Evolutionary conservation across 2,113 vertebrate genomes (phyloP), one percentile per base, ranked within the genome.

Genomic region (Nicator chloris): DNA sequence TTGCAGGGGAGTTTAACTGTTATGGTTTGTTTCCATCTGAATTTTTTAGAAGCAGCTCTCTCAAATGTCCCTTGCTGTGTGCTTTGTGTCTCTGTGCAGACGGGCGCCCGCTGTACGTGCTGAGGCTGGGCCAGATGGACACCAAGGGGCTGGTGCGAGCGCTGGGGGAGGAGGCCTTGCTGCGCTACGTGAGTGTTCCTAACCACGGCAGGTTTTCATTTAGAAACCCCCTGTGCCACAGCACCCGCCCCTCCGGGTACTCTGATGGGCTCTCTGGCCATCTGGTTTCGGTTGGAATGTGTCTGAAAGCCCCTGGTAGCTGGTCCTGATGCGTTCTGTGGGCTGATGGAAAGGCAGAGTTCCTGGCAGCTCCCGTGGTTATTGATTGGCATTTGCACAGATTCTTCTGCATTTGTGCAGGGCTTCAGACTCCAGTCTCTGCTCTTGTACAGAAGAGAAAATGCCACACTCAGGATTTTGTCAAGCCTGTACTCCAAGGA

Each of bases 71-170:
- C 0, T 26, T 51, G 53, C 69, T 93, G 68, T 66, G 14, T 70
- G 64, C 22, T 61, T 45, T 42, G 60, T 91, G 88, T 86, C 27
- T 1, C 56, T 90, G 81, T 91, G 82, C 94, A 99, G 99, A 99
- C 11, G 99, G 99, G 7, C 98, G 99, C 77, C 99, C 99, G 0
- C 97, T 99, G 31, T 99, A 99, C 18, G 98, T 99, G 93, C 98
- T 99, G 95, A 97, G 99, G 72, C 93, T 99, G 92, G 99, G 99
- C 16, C 99, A 99, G 97, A 99, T 99, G 99, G 99, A 99, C 97
- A 99, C 99, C 15, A 99, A 99, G 88, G 99, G 99, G 63, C 72
- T 99, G 83, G 99, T 99, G 56, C 96, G 99, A 68, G 99, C 99
- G 11, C 98, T 99, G 33, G 99, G 99, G 28, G 99, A 99, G 82